phyloP scores from a whole-genome alignment of 2,888 invertebrate genomes.

The Tipula vernalis region DNA sequence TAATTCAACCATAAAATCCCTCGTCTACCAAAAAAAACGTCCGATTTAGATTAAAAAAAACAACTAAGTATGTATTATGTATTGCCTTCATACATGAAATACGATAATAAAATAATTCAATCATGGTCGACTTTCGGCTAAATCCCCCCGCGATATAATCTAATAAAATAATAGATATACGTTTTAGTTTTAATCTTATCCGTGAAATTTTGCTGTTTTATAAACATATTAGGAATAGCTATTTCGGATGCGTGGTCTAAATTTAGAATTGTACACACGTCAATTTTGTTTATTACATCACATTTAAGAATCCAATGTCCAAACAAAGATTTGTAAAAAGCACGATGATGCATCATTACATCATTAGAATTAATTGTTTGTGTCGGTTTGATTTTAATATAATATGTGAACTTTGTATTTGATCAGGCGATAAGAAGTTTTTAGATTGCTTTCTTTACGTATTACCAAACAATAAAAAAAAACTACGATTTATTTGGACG shows the following conservation, averaged over 20 bases:
- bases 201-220: not conserved
- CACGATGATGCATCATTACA: not conserved
- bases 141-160: not conserved
- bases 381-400: not conserved
- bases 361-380: not conserved
- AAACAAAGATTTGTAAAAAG: not conserved
- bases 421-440: not conserved
- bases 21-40: no score
- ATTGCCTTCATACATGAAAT: not conserved
- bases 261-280: not conserved
- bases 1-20: no score
- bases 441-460: not conserved
- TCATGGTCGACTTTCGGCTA: not conserved
- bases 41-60: no score
- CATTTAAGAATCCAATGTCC: not conserved
- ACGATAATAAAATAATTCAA: not conserved
- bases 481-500: not conserved
- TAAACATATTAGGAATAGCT: not conserved
- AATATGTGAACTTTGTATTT: not conserved
- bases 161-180: not conserved
- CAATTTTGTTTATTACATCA: not conserved
- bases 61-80: no score
- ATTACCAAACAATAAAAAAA: no score
- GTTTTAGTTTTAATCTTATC: not conserved
- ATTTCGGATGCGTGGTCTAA: not conserved